These are phyloP conservation scores for Lasioglossum oenotherae DNA, from an alignment of 2,888 invertebrate genomes.

Conservation along the genomic window DNA sequence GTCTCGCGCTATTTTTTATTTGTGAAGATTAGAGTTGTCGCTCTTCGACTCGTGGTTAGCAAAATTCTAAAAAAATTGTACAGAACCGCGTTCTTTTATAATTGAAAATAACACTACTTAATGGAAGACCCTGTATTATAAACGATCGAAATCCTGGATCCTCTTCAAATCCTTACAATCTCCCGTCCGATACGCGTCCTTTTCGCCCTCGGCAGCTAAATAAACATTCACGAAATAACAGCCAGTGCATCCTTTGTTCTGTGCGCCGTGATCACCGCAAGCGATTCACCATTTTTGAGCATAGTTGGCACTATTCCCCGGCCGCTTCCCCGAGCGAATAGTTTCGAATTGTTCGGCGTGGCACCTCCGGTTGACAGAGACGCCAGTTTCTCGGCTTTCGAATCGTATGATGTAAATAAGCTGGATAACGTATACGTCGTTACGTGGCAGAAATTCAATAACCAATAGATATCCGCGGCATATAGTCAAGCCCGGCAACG, in stretches of 20 bases:
- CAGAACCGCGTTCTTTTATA: too few species aligned
- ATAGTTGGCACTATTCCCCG: constrained; percentile 15
- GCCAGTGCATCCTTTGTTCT: background rate
- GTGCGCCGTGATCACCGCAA: background rate
- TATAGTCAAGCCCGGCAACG: constrained; percentile 64
- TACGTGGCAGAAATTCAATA: constrained; percentile 79
- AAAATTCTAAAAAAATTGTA: too few species aligned
- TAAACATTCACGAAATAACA: background rate
- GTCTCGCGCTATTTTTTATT: too few species aligned
- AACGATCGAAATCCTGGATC: background rate
- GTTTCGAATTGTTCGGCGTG: constrained; percentile 21
- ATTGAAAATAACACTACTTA: too few species aligned
- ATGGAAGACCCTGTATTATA: background rate
- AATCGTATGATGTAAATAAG: constrained; percentile 64
- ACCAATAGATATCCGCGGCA: constrained; percentile 75
- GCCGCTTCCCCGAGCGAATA: constrained; percentile 9
- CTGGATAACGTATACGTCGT: constrained; percentile 64
- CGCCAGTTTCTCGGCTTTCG: constrained; percentile 36
- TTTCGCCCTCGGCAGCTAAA: background rate
- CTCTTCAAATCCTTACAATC: background rate
- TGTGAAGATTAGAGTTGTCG: too few species aligned
- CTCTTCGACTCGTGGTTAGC: too few species aligned
- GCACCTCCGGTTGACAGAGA: constrained; percentile 44
- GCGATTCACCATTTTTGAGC: constrained; percentile 6
- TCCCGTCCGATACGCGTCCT: background rate